phyloP scores from a whole-genome alignment of 2,797 vertebrate species.

The Podarcis lilfordi region DNA sequence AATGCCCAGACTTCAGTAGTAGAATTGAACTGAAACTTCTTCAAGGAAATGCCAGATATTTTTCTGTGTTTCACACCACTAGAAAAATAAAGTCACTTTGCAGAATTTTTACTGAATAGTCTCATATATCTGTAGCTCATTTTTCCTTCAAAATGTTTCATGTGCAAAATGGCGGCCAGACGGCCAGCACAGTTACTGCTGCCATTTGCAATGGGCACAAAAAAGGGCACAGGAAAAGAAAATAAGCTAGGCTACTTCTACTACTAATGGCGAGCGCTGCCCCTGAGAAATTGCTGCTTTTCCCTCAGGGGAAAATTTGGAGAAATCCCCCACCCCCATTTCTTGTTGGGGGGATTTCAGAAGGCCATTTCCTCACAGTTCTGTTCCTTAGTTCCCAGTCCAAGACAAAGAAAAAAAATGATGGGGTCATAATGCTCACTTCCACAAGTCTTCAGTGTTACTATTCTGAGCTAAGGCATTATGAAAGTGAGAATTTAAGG shows the following conservation, averaged over 20 bases:
- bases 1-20: not conserved
- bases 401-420: not conserved
- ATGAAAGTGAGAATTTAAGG: too few species aligned
- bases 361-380: not conserved
- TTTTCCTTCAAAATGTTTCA: not conserved
- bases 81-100: too few species aligned
- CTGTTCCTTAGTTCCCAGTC: not conserved
- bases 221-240: not conserved
- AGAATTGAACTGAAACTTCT: not conserved
- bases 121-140: not conserved
- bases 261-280: too few species aligned
- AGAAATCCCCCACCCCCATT: not conserved
- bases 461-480: too few species aligned
- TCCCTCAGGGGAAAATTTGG: not conserved
- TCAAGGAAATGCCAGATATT: not conserved
- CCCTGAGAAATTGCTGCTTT: not conserved
- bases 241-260: not conserved
- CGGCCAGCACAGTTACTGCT: not conserved
- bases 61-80: too few species aligned
- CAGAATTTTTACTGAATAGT: too few species aligned
- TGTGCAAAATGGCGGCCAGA: not conserved
- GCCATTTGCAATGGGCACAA: not conserved
- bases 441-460: too few species aligned
- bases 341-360: not conserved
- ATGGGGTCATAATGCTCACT: not conserved